Percentiles rank a stretch among this genome's conserved stretches.
Conservation (phyloP, 2,113 vertebrate genomes). For the Caranx ignobilis region DNA sequence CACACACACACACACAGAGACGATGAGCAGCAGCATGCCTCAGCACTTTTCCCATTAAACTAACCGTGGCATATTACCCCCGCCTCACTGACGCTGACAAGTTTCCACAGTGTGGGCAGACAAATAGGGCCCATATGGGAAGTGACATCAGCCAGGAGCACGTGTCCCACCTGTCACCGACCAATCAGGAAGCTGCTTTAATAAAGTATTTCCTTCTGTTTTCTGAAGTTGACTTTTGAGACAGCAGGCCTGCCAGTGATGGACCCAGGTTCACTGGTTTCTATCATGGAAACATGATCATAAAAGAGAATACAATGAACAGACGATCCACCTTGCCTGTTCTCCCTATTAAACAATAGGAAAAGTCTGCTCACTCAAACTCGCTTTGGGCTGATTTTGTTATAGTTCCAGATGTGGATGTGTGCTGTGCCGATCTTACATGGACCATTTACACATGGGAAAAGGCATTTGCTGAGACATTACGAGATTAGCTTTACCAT, state of each 20-base stretch:
- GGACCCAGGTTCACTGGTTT: constrained; percentile 41
- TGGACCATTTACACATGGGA: constrained; percentile 28
- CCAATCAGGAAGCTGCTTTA: constrained; percentile 39
- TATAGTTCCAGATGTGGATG: constrained; percentile 60
- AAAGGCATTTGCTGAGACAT: constrained; percentile 24
- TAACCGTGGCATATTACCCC: constrained; percentile 56
- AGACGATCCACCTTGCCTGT: constrained; percentile 60
- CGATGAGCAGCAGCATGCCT: constrained; percentile 43
- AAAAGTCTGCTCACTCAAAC: constrained; percentile 65
- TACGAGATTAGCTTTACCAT: constrained; percentile 26
- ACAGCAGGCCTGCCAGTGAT: constrained; percentile 23
- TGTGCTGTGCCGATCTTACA: constrained; percentile 33
- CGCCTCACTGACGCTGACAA: constrained; percentile 60
- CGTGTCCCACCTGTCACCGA: constrained; percentile 60
- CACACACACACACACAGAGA: constrained; percentile 24
- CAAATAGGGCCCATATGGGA: constrained; percentile 63
- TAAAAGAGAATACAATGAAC: constrained; percentile 57
- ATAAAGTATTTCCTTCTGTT: constrained; percentile 51
- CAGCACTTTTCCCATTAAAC: constrained; percentile 66
- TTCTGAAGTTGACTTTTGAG: constrained; percentile 36
- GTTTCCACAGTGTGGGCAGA: constrained; percentile 64
- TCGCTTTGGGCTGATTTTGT: constrained; percentile 29
- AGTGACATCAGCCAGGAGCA: constrained; percentile 65
- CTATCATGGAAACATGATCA: constrained; percentile 69
- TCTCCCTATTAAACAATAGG: constrained; percentile 52